phyloP scores from a whole-genome alignment of 53 echinoderm and acorn worm species.

The Patiria pectinifera region DNA sequence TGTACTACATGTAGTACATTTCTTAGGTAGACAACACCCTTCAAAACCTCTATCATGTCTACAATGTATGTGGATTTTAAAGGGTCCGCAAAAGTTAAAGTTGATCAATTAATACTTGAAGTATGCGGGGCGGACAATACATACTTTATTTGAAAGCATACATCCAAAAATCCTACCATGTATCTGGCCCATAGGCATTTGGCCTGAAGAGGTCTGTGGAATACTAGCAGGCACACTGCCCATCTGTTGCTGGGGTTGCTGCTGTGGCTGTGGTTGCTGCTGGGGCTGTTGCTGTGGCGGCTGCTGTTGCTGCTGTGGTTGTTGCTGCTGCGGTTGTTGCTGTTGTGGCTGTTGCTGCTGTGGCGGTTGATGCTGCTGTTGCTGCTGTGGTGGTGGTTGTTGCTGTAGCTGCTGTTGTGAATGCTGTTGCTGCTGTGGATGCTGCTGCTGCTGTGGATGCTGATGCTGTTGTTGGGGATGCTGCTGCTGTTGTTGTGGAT shows the following conservation, averaged over 20 bases:
- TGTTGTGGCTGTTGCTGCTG: conserved; percentile 1
- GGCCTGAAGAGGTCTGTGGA: conserved; percentile 44
- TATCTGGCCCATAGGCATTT: conserved; percentile 57
- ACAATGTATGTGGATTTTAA: too few species aligned
- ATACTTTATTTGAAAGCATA: background rate
- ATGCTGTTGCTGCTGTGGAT: background rate
- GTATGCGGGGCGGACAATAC: background rate
- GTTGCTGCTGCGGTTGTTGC: conserved; percentile 6
- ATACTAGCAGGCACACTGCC: conserved; percentile 24
- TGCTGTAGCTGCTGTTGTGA: conserved; percentile 23
- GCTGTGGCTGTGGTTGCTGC: conserved; percentile 38
- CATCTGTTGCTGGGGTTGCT: conserved; percentile 36
- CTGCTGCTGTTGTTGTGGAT: conserved; percentile 16
- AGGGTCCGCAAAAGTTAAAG: background rate
- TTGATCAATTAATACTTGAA: background rate
- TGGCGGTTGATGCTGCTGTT: conserved; percentile 14
- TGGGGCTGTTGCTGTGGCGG: background rate
- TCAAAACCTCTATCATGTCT: too few species aligned
- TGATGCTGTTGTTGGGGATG: conserved; percentile 23
- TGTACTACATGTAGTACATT: too few species aligned
- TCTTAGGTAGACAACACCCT: too few species aligned
- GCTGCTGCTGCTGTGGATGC: background rate
- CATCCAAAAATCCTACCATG: conserved; percentile 14
- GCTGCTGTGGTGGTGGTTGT: conserved; percentile 36
- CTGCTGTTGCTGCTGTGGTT: conserved; percentile 14